Evolutionary conservation across 2,797 vertebrate genomes (phyloP).

Genomic region (Poeciliopsis gracilis): DNA sequence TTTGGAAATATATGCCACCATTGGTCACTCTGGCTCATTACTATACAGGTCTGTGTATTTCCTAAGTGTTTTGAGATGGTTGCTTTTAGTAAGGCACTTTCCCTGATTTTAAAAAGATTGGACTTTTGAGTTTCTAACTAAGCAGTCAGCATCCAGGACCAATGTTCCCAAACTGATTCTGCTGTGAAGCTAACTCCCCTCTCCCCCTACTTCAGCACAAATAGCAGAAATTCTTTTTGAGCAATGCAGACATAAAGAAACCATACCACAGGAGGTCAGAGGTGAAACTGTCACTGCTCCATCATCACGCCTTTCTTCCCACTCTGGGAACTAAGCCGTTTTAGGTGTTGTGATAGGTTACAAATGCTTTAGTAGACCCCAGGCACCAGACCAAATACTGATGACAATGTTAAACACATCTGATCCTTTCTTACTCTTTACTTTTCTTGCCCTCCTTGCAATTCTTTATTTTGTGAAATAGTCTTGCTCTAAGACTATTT

Average conservation of each 20-base stretch:
- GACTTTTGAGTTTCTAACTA: neutral
- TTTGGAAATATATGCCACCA: too few species aligned
- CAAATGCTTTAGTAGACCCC: neutral
- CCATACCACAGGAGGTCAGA: conserved; percentile 57
- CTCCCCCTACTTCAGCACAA: neutral
- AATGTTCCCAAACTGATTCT: neutral
- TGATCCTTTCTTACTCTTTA: neutral
- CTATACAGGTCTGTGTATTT: too few species aligned
- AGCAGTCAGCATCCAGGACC: neutral
- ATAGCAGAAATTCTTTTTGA: neutral
- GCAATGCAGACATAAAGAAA: conserved; percentile 47
- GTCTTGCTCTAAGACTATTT: neutral
- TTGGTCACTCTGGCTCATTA: too few species aligned
- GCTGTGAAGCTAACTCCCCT: neutral
- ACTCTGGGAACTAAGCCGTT: conserved; percentile 4
- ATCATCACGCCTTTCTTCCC: conserved; percentile 27
- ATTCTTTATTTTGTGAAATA: neutral
- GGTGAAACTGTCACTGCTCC: conserved; percentile 39
- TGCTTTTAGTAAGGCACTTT: neutral
- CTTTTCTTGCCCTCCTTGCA: neutral
- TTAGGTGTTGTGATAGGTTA: conserved; percentile 13
- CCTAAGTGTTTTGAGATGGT: neutral
- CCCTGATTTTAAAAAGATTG: neutral
- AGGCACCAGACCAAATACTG: neutral
- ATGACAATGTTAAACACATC: neutral